phyloP scores from a whole-genome alignment of 1,140 invertebrate species.

The Neodiprion virginianus region DNA sequence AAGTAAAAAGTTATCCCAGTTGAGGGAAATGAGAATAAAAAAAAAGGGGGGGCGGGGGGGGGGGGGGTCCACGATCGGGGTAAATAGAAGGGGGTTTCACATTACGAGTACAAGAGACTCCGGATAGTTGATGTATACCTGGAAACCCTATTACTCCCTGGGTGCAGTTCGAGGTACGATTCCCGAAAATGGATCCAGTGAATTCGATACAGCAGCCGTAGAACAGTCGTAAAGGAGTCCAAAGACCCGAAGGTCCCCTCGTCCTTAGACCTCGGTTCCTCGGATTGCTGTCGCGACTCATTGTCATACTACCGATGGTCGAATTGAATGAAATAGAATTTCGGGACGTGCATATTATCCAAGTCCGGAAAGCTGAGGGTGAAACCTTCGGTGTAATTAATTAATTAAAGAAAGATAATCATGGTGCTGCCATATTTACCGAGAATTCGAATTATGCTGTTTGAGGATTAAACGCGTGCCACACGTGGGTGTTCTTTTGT shows the following conservation, averaged over 20 bases:
- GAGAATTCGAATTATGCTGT: no score
- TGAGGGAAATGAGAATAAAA: neutral
- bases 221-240: conserved; percentile 26
- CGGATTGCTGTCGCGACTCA: no score
- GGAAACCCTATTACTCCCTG: conserved; percentile 43
- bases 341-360: no score
- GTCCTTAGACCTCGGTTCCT: no score
- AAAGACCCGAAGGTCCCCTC: conserved; percentile 1
- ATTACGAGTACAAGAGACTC: neutral
- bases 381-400: no score
- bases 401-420: no score
- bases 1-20: neutral
- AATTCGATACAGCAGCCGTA: conserved; percentile 51
- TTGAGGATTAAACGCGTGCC: no score
- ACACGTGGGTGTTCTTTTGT: no score
- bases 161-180: conserved; percentile 45
- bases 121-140: conserved; percentile 23
- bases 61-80: neutral
- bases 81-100: neutral
- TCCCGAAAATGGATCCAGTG: conserved; percentile 47
- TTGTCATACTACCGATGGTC: no score
- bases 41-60: neutral
- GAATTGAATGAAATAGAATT: no score
- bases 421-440: no score
- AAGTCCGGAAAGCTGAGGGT: no score